Evolutionary conservation across 2,113 vertebrate species (phyloP).

Genomic region (Colius striatus): DNA sequence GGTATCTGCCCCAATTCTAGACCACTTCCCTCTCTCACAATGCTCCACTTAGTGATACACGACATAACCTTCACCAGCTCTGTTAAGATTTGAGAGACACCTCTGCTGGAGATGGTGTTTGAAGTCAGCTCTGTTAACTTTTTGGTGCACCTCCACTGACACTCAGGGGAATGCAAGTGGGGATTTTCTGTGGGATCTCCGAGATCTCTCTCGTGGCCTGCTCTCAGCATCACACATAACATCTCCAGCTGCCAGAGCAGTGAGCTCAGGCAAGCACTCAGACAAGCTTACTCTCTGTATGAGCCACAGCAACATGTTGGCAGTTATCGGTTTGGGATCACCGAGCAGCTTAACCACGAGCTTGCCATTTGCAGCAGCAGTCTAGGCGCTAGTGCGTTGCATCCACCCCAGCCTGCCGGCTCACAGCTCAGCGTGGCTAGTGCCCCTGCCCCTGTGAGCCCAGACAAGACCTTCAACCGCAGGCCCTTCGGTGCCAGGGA

Average conservation of each 20-base stretch:
- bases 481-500: neutral
- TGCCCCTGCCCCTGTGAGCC: rapidly evolving
- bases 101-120: neutral
- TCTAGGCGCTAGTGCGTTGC: neutral
- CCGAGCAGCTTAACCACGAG: rapidly evolving
- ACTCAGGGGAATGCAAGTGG: neutral
- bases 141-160: neutral
- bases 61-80: neutral
- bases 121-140: neutral
- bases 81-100: neutral
- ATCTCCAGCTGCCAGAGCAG: neutral
- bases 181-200: neutral
- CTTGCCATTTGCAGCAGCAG: neutral
- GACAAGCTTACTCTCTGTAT: too few relatives aligned
- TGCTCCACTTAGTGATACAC: rapidly evolving
- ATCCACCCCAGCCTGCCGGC: rapidly evolving
- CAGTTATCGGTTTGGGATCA: neutral
- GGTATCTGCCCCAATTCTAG: neutral
- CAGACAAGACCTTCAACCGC: neutral
- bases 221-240: neutral
- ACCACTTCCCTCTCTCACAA: neutral
- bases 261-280: neutral
- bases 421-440: neutral
- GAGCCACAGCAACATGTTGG: rapidly evolving
- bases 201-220: neutral